Conservation (phyloP, 2,113 vertebrate genomes). For the Ceuthmochares aereus region DNA sequence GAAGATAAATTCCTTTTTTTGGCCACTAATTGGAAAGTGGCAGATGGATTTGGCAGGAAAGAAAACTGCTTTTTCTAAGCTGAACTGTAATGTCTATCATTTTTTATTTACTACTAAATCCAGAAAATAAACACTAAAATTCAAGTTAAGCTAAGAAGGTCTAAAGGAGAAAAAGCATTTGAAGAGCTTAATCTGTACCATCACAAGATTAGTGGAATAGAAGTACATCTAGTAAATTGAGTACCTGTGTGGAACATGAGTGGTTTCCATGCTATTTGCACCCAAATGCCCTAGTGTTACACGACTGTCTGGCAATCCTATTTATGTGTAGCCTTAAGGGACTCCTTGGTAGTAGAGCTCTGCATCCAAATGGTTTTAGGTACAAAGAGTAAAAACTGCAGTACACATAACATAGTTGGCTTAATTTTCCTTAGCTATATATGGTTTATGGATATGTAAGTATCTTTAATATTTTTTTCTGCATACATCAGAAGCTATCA, state of each 20-base stretch:
- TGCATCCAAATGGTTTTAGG: neutral
- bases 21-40: neutral
- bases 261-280: neutral
- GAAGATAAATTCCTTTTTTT: neutral
- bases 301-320: neutral
- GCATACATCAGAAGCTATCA: neutral
- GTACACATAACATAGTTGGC: neutral
- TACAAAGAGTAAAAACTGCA: neutral
- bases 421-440: neutral
- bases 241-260: neutral
- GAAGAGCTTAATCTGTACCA: neutral
- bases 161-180: conserved; percentile 3
- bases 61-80: neutral
- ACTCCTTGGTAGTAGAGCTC: neutral
- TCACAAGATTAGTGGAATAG: neutral
- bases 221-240: neutral
- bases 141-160: neutral
- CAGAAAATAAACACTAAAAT: conserved; percentile 6
- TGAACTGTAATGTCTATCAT: neutral
- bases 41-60: neutral
- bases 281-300: neutral
- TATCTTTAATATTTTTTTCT: neutral
- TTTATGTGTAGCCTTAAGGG: neutral
- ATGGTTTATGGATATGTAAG: neutral
- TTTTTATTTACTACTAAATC: conserved; percentile 17